Evolutionary conservation across 2,797 vertebrate genomes (phyloP), one percentile per base, ranked within the genome.

Genomic region (Cynodonichthys magdalenae): DNA sequence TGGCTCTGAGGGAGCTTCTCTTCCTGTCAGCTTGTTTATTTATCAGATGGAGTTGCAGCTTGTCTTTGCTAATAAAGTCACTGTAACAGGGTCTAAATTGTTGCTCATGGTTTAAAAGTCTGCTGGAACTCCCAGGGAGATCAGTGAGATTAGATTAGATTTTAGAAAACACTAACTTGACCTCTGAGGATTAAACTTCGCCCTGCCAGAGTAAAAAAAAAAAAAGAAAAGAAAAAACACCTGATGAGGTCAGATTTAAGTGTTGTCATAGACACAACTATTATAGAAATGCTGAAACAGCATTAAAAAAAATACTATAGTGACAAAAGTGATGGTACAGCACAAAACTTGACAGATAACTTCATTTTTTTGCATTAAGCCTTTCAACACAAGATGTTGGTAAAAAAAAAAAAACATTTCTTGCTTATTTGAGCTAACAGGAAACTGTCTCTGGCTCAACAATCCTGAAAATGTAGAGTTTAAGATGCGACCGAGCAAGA

Each of bases 11-110:
- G 2, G 42, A 47, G 60, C 59, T n/a, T 66, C 61, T 77, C 27
- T 55, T 79, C 64, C 59, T 63, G 52, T 76, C 71, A 31, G 53
- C 74, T 60, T 51, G 12, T 68, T 57, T 14, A 5, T 58, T 50
- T 18, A 5, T 28, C 20, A 20, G 3, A 11, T 31, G 19, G 57
- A 75, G 59, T 69, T 64, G 58, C 69, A 74, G 64, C 39, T 50
- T 39, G 42, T 28, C 50, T 56, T 17, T 0, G 47, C 19, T 18
- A 39, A 69, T 75, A 27, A 67, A 64, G 55, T 77, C 57, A 63
- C 12, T 66, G 68, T 60, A 79, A 79, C 58, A 53, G 5, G 42
- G 56, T 74, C 20, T 64, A 45, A 71, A 80, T 15, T 20, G 18
- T 47, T 64, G 47, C 44, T 53, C 61, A 69, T 41, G 24, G 67